These are phyloP conservation scores for Sarcophaga bullata DNA, from an alignment of 1,140 invertebrate genomes.

Conservation along the genomic window DNA sequence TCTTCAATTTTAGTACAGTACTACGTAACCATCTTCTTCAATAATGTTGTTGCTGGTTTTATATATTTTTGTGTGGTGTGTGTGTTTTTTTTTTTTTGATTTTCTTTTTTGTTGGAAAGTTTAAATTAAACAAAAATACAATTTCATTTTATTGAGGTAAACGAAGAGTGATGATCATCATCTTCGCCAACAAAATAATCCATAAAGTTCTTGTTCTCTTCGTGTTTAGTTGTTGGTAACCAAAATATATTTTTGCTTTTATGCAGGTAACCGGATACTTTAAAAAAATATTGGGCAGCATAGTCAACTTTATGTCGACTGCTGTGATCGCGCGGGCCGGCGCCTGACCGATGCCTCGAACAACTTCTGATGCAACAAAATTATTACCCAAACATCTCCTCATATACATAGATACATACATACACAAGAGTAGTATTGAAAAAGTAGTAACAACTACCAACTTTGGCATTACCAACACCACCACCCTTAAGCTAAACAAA, in stretches of 20 bases:
- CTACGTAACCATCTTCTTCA: too few relatives aligned
- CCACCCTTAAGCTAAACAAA: conserved; percentile 32
- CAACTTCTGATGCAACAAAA: conserved; percentile 36
- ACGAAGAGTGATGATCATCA: conserved; percentile 18
- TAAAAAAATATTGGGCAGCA: too few relatives aligned
- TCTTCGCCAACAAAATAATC: neutral
- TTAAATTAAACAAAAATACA: neutral
- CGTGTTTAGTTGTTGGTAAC: conserved; percentile 15
- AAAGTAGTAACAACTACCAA: conserved; percentile 5
- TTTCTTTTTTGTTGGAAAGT: neutral
- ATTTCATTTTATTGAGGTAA: conserved; percentile 38
- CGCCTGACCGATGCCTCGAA: too few relatives aligned
- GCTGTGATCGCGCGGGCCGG: too few relatives aligned
- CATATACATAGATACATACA: neutral
- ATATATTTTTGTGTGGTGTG: too few relatives aligned
- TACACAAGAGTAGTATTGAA: neutral
- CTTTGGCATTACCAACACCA: neutral
- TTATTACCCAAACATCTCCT: conserved; percentile 3
- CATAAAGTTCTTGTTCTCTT: neutral
- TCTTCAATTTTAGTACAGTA: too few relatives aligned
- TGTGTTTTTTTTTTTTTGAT: too few relatives aligned
- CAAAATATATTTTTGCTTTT: neutral
- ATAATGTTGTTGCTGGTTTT: too few relatives aligned
- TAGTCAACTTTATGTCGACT: too few relatives aligned
- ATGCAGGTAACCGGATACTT: neutral